Percentiles rank a stretch among this genome's conserved stretches.
Evolutionary conservation across 1,140 invertebrate species (phyloP).

Genomic region (Neodiprion lecontei): DNA sequence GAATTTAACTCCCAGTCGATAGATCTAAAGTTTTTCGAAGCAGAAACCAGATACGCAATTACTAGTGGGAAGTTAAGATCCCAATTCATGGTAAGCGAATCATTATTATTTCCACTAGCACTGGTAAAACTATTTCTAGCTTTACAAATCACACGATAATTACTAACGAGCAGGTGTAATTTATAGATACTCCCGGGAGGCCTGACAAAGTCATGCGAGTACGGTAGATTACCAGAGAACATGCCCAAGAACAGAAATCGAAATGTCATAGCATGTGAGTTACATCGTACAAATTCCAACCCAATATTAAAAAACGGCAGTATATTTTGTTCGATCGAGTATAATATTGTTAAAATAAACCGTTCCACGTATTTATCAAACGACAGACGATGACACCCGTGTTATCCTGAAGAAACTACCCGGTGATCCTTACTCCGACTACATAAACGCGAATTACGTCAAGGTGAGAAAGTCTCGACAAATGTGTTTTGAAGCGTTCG

Average conservation of each 20-base stretch:
- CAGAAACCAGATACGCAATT: constrained; percentile 38
- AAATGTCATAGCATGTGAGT: constrained; percentile 75
- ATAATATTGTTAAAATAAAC: too few relatives aligned
- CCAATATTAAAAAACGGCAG: too few relatives aligned
- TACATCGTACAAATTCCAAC: not conserved
- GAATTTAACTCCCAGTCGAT: constrained; percentile 6
- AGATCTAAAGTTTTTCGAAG: constrained; percentile 40
- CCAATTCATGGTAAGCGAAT: constrained; percentile 38
- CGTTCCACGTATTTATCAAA: too few relatives aligned
- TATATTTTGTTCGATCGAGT: too few relatives aligned
- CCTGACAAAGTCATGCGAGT: constrained; percentile 40
- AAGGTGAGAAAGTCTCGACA: constrained; percentile 59
- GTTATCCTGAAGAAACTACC: constrained; percentile 70
- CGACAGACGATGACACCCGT: constrained; percentile 70
- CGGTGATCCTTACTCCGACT: constrained; percentile 74
- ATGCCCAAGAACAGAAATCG: constrained; percentile 78
- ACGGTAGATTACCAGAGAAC: constrained; percentile 60
- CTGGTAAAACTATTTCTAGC: not conserved
- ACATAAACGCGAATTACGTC: constrained; percentile 97
- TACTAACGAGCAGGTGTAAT: constrained; percentile 28
- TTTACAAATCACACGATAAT: not conserved
- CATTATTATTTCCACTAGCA: not conserved
- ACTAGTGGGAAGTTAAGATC: constrained; percentile 30
- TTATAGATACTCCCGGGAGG: constrained; percentile 31
- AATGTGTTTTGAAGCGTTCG: not conserved